Conservation (phyloP, 2,113 vertebrate genomes). For the Poeciliopsis prolifica region DNA sequence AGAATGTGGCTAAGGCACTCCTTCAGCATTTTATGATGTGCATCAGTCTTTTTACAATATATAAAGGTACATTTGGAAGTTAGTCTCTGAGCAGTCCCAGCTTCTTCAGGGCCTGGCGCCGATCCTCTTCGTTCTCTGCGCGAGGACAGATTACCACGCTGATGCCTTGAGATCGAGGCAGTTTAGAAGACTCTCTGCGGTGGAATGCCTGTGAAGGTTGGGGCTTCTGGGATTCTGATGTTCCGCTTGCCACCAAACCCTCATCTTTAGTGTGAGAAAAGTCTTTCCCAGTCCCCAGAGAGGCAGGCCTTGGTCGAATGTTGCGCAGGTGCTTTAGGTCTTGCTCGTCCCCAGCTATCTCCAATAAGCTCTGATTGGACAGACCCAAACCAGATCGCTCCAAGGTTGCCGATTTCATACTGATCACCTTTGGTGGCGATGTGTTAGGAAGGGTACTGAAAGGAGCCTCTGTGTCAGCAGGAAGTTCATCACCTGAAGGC, state of each 20-base stretch:
- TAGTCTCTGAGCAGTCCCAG: conserved; percentile 90
- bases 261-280: conserved; percentile 64
- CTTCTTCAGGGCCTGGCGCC: conserved; percentile 86
- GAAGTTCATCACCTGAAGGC: not conserved
- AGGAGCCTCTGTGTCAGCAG: conserved; percentile 1
- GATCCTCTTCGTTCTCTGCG: conserved; percentile 74
- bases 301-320: conserved; percentile 78
- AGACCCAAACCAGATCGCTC: conserved; percentile 80
- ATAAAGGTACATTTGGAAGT: not conserved
- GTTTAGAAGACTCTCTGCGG: conserved; percentile 60
- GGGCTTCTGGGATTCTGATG: conserved; percentile 40
- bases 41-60: conserved; percentile 4
- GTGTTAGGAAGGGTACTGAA: conserved; percentile 11
- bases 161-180: conserved; percentile 80
- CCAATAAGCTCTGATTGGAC: conserved; percentile 1
- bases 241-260: conserved; percentile 20
- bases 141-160: conserved; percentile 89
- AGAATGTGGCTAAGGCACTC: conserved; percentile 28
- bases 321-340: conserved; percentile 69
- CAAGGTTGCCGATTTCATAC: conserved; percentile 85
- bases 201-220: conserved; percentile 44
- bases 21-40: not conserved
- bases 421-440: conserved; percentile 18
- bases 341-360: conserved; percentile 27
- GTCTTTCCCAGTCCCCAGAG: conserved; percentile 80